phyloP scores from a whole-genome alignment of 2,113 vertebrate species.

The Argyrosomus japonicus region DNA sequence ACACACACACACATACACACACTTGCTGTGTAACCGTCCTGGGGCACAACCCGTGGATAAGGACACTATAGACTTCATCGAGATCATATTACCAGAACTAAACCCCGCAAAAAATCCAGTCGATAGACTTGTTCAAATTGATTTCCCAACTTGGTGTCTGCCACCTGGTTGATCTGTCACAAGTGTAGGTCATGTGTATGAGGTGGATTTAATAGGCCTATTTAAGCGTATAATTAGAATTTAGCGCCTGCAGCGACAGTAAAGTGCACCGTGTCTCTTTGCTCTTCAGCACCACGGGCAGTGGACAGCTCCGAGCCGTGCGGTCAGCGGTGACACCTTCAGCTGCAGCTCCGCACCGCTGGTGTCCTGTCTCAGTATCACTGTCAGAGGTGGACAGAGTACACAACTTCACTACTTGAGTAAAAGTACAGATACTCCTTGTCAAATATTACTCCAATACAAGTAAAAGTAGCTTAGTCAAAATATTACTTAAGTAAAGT shows the following conservation, averaged over 20 bases:
- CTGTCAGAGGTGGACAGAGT: no score
- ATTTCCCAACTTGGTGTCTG: slow-evolving; percentile 30
- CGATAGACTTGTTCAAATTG: slow-evolving; percentile 22
- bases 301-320: slow-evolving; percentile 68
- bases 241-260: slow-evolving; percentile 33
- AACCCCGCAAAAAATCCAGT: background rate
- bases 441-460: no score
- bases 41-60: background rate
- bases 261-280: background rate
- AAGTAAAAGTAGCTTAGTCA: no score
- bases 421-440: no score
- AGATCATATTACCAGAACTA: slow-evolving; percentile 25
- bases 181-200: slow-evolving; percentile 35
- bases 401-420: no score
- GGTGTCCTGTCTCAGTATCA: no score
- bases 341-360: background rate
- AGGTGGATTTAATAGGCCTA: slow-evolving; percentile 19
- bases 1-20: background rate
- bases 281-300: slow-evolving; percentile 70
- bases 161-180: slow-evolving; percentile 56
- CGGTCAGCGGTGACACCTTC: slow-evolving; percentile 24
- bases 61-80: background rate
- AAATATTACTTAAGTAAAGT: no score
- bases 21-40: slow-evolving; percentile 6
- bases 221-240: slow-evolving; percentile 57